Conservation (phyloP, 2,888 invertebrate species). For the Drosophila robusta region DNA sequence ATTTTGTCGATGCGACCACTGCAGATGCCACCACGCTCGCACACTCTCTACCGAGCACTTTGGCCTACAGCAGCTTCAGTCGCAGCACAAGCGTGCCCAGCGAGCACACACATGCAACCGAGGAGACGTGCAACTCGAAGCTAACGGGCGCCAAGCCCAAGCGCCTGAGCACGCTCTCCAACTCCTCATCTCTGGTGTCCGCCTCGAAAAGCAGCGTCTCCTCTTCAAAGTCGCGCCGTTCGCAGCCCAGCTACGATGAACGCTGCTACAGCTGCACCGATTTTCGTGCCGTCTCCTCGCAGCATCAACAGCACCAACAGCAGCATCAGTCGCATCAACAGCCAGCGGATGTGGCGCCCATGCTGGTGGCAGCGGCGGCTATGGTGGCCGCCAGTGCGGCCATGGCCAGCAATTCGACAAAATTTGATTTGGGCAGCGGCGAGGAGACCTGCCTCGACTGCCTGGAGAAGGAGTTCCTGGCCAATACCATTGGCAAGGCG, state of each 20-base stretch:
- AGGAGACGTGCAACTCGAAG: conserved; percentile 60
- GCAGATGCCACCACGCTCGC: conserved; percentile 48
- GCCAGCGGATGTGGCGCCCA: conserved; percentile 52
- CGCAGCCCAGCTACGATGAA: conserved; percentile 80
- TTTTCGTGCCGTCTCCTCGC: conserved; percentile 64
- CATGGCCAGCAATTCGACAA: conserved; percentile 57
- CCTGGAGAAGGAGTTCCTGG: conserved; percentile 84
- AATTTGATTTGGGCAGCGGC: conserved; percentile 66
- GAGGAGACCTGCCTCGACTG: conserved; percentile 84
- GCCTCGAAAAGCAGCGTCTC: conserved; percentile 63
- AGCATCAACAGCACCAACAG: conserved; percentile 35
- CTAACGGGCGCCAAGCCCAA: conserved; percentile 83
- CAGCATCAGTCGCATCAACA: conserved; percentile 32
- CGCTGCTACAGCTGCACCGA: conserved; percentile 82
- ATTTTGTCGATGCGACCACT: conserved; percentile 21
- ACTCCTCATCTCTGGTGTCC: conserved; percentile 74
- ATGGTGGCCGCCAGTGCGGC: conserved; percentile 54
- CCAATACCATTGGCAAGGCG: conserved; percentile 83
- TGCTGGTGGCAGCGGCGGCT: conserved; percentile 65
- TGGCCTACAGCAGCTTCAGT: conserved; percentile 62
- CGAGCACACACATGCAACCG: conserved; percentile 34
- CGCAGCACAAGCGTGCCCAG: conserved; percentile 66
- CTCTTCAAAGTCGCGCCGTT: conserved; percentile 77
- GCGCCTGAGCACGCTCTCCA: conserved; percentile 76
- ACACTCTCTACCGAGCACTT: conserved; percentile 78